Percentiles rank a stretch among this genome's conserved stretches.
Conservation (phyloP, 37 sponge, comb jelly and placozoan species). For the Spongia lamella region DNA sequence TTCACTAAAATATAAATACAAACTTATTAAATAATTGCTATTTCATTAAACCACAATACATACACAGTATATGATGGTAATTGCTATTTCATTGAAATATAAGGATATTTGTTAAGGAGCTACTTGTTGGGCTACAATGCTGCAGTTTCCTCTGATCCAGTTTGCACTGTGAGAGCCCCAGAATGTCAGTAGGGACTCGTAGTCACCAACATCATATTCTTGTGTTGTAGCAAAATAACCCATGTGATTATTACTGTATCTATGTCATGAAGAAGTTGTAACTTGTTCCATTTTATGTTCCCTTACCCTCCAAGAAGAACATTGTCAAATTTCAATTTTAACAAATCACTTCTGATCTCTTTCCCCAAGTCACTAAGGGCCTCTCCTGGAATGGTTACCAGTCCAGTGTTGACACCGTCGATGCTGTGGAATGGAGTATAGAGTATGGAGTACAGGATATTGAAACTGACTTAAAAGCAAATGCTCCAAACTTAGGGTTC, state of each 20-base stretch:
- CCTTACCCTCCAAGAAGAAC: slow-evolving; percentile 36
- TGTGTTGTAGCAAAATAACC: slow-evolving; percentile 43
- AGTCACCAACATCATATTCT: slow-evolving; percentile 52
- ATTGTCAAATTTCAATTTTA: slow-evolving; percentile 26
- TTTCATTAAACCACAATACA: no score
- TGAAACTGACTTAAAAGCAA: slow-evolving; percentile 6
- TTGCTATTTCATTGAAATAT: no score
- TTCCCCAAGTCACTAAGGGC: slow-evolving; percentile 30
- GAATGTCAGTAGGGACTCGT: slow-evolving; percentile 43
- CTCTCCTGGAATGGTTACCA: slow-evolving; percentile 47
- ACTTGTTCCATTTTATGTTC: neutral
- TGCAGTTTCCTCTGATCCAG: slow-evolving; percentile 8
- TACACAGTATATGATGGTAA: no score
- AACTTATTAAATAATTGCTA: no score
- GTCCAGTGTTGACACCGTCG: slow-evolving; percentile 2
- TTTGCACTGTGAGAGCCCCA: slow-evolving; percentile 41
- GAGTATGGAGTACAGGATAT: no score
- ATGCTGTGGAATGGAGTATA: slow-evolving; percentile 3
- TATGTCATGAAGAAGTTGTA: neutral
- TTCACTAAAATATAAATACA: no score
- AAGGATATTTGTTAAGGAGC: no score
- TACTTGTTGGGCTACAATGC: no score
- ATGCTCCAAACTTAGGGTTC: slow-evolving; percentile 33
- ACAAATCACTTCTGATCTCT: slow-evolving; percentile 22
- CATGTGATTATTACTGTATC: slow-evolving; percentile 56